Evolutionary conservation across 1,140 invertebrate species (phyloP).

Genomic region (Parapsyche elsis): DNA sequence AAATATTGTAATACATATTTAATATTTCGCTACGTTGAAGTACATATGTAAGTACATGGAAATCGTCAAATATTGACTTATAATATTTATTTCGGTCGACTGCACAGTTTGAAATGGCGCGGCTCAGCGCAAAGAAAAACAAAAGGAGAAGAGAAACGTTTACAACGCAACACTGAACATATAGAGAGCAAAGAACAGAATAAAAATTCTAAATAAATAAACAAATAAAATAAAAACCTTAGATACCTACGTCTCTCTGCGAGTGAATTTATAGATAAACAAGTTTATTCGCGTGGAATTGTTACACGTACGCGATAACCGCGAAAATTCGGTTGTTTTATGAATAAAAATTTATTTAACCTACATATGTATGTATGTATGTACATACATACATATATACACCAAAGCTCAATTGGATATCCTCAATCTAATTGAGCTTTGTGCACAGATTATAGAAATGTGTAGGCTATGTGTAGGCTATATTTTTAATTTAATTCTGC

Average conservation of each 20-base stretch:
- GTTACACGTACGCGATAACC: too few relatives aligned
- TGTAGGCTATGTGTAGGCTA: too few relatives aligned
- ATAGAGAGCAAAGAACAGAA: background rate
- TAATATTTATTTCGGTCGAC: background rate
- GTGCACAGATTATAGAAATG: too few relatives aligned
- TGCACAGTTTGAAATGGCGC: background rate
- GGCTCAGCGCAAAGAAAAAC: background rate
- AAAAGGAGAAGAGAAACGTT: background rate
- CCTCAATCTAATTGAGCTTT: too few relatives aligned
- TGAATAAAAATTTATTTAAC: too few relatives aligned
- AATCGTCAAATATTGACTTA: constrained; percentile 9
- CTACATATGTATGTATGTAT: too few relatives aligned
- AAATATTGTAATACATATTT: too few relatives aligned
- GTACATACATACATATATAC: too few relatives aligned
- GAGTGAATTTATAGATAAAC: background rate
- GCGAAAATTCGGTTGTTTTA: too few relatives aligned
- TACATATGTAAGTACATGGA: background rate
- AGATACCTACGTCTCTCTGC: background rate
- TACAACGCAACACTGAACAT: background rate
- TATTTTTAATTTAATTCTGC: too few relatives aligned
- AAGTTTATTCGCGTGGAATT: background rate
- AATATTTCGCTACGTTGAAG: background rate
- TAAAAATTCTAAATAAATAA: background rate
- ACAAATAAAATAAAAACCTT: background rate
- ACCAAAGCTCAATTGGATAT: too few relatives aligned